Conservation (phyloP, 2,113 vertebrate genomes). For the Aspiorhynchus laticeps region DNA sequence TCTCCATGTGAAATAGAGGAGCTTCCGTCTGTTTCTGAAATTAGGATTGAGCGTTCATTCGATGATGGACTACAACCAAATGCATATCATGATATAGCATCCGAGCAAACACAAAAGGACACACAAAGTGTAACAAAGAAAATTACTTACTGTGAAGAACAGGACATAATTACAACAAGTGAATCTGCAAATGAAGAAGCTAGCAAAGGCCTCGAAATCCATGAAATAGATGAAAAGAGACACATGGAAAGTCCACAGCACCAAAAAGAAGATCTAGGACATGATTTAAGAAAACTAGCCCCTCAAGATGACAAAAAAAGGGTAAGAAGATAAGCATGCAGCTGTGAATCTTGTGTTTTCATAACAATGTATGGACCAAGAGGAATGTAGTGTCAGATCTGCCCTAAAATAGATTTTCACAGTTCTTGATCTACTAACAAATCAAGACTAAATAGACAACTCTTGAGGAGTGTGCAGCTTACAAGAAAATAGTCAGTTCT, state of each 20-base stretch:
- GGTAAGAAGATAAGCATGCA: constrained; percentile 75
- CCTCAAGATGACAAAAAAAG: constrained; percentile 45
- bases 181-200: constrained; percentile 13
- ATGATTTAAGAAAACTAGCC: constrained; percentile 26
- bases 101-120: constrained; percentile 9
- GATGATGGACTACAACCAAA: constrained; percentile 1
- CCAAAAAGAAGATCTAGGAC: constrained; percentile 2
- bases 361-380: constrained; percentile 42
- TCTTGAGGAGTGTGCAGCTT: background rate
- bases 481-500: background rate
- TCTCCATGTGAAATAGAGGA: background rate
- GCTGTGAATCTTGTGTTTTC: background rate
- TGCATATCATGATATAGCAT: constrained; percentile 9
- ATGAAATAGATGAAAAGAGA: constrained; percentile 11
- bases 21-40: background rate
- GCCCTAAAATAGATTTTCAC: constrained; percentile 2
- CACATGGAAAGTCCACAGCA: constrained; percentile 31
- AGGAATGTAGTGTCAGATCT: constrained; percentile 52
- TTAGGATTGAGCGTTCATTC: background rate
- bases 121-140: constrained; percentile 6
- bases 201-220: constrained; percentile 3
- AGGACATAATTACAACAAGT: background rate
- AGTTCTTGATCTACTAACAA: constrained; percentile 53
- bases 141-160: background rate
- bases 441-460: constrained; percentile 18